Evolutionary conservation across 1,140 invertebrate genomes (phyloP), one percentile per base, ranked within the genome.

Genomic region (Meloidogyne hapla): DNA sequence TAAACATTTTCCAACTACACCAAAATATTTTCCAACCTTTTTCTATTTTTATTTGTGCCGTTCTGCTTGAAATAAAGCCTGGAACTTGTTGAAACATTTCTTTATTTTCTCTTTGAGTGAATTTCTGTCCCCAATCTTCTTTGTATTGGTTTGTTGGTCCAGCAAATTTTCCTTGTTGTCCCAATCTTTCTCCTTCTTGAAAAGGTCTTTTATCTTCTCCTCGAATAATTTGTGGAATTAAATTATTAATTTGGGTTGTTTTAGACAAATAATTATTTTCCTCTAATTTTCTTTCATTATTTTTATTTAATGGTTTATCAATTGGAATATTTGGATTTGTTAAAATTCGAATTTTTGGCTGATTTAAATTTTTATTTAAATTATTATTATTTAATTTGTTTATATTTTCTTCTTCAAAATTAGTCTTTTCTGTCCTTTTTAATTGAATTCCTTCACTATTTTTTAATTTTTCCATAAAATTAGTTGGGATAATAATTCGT

Each of bases 131-230:
- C 48, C 15, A 79, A n/a, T 78, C 77, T 40, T 78, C 77, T 25
- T 33, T 70, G 61, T 78, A 78, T 64, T 78, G 79, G 56, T 78
- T 78, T 26, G 77, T 78, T 76, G 68, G 23, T 2, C 77, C 77
- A 33, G 40, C 78, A 68, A 78, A 78, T 45, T 56, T 65, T 6
- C 61, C 69, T 45, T 78, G 77, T 23, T 62, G 78, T 13, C 76
- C 76, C 28, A 69, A 15, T 61, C 77, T 56, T 79, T 69, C 12
- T 1, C 76, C 74, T 21, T 73, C 71, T 26, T 1, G 25, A 15
- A 75, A 69, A 15, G 77, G 77, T 62, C 77, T 28, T 4, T 48
- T 15, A 64, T 78, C 77, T 48, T 78, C 77, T 70, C n/a, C 65
- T 78, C 38, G 2, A 3, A 26, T 72, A 64, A 25, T 42, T 69